Percentiles rank a stretch among this genome's conserved stretches.
Evolutionary conservation across 1,140 invertebrate species (phyloP).

Genomic region (Eciton burchellii): DNA sequence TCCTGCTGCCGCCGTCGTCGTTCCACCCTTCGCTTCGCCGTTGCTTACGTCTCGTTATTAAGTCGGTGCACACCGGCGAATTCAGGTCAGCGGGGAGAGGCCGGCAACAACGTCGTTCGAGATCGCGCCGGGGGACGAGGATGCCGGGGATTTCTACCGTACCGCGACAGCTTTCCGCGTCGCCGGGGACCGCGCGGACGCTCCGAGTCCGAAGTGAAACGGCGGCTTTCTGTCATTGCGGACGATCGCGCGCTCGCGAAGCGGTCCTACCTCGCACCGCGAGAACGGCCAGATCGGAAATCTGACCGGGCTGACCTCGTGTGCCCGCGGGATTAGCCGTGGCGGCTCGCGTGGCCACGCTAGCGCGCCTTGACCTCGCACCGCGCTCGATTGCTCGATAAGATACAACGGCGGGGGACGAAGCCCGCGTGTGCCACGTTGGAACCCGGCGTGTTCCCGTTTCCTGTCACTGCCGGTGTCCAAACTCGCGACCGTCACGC

Average conservation of each 20-base stretch:
- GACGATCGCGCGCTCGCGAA: slow-evolving; percentile 12
- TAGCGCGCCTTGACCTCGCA: slow-evolving; percentile 78
- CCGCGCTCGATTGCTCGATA: slow-evolving; percentile 70
- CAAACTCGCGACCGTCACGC: slow-evolving; percentile 59
- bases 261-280: slow-evolving; percentile 68
- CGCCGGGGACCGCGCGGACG: neutral
- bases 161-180: neutral
- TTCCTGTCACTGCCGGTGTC: slow-evolving; percentile 67
- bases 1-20: neutral
- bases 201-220: slow-evolving; percentile 18
- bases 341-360: slow-evolving; percentile 68
- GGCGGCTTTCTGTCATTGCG: slow-evolving; percentile 12
- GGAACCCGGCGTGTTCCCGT: slow-evolving; percentile 50
- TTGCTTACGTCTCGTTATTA: slow-evolving; percentile 39
- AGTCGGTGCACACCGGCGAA: slow-evolving; percentile 7
- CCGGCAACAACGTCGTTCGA: neutral
- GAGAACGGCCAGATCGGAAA: slow-evolving; percentile 67
- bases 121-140: neutral
- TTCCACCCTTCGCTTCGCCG: slow-evolving; percentile 16
- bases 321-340: slow-evolving; percentile 50
- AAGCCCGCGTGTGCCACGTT: slow-evolving; percentile 27
- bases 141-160: neutral
- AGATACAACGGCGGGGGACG: slow-evolving; percentile 63
- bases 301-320: slow-evolving; percentile 64
- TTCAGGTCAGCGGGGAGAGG: slow-evolving; percentile 10